phyloP scores from a whole-genome alignment of 2,888 invertebrate species.

The Camptogramma bilineatum region DNA sequence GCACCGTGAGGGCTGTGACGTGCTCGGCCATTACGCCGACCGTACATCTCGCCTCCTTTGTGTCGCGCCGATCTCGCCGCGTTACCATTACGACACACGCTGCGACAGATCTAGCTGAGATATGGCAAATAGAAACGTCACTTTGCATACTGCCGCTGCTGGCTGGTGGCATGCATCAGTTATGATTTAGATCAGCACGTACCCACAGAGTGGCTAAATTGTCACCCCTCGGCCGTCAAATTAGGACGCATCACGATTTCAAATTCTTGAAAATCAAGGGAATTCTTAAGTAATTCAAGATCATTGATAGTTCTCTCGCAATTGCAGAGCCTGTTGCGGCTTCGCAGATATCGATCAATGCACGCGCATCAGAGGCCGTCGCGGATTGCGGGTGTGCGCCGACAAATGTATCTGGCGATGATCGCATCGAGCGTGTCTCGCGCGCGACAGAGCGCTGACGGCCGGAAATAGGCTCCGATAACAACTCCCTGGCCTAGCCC shows the following conservation, averaged over 20 bases:
- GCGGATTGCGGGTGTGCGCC: conserved; percentile 63
- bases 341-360: conserved; percentile 69
- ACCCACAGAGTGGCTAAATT: conserved; percentile 64
- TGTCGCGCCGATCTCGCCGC: conserved; percentile 76
- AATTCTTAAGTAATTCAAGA: conserved; percentile 68
- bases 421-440: conserved; percentile 70
- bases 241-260: conserved; percentile 50
- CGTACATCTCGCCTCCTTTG: conserved; percentile 82
- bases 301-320: conserved; percentile 67
- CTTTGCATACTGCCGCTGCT: conserved; percentile 75
- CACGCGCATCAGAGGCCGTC: conserved; percentile 59
- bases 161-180: conserved; percentile 65
- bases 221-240: conserved; percentile 61
- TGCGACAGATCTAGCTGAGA: conserved; percentile 79
- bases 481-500: conserved; percentile 75
- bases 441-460: conserved; percentile 72
- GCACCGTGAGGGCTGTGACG: conserved; percentile 75
- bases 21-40: conserved; percentile 75
- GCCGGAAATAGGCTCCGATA: conserved; percentile 83
- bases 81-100: conserved; percentile 79
- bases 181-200: conserved; percentile 70
- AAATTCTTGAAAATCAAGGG: conserved; percentile 49
- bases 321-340: conserved; percentile 70
- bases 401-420: conserved; percentile 83
- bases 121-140: conserved; percentile 83